Evolutionary conservation across 1,140 invertebrate genomes (phyloP), one percentile per base, ranked within the genome.

Genomic region (Drosophila paulistorum): DNA sequence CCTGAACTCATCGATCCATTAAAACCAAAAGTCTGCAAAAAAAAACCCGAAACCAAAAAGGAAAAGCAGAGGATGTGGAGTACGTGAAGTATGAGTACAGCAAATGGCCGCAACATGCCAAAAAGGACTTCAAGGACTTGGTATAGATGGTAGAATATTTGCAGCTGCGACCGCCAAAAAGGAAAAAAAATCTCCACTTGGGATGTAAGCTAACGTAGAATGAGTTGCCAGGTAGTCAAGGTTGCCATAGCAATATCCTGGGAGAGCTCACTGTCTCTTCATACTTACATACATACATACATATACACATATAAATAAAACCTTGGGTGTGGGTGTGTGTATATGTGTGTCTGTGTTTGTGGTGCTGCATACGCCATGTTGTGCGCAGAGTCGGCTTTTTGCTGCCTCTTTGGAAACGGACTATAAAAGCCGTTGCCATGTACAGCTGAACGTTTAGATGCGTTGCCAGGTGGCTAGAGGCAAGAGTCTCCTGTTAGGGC

Each of bases 21-120:
- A 89, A 89, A 89, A 89, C 85, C 84, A 82, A 89, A 89, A 84
- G 81, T 86, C 83, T 86, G 80, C 73, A 84, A 83, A 79, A 86
- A 65, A 74, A 30, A 30, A 30, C 30, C 5, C 30, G 6, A 30
- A 30, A 30, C 30, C 6, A 30, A 79, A 70, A 65, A 57, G 63
- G 65, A 79, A 83, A 71, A 65, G 68, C 68, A 63, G 65, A 60
- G 68, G 41, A 4, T 14, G 66, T 41, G 23, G 20, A 65, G 61
- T 67, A 0, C 6, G 61, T 61, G 17, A 17, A 51, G 45, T 51
- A 51, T 51, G 45, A 51, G 45, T 51, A 51, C 20, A 9, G 45
- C 45, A 51, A 82, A 60, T 35, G 20, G 58, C 45, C 64, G 35
- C 65, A 65, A 54, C 64, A 54, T 65, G 58, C 58, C 67, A 66